Evolutionary conservation across 2,113 vertebrate genomes (phyloP).

Genomic region (Echinops telfairi): DNA sequence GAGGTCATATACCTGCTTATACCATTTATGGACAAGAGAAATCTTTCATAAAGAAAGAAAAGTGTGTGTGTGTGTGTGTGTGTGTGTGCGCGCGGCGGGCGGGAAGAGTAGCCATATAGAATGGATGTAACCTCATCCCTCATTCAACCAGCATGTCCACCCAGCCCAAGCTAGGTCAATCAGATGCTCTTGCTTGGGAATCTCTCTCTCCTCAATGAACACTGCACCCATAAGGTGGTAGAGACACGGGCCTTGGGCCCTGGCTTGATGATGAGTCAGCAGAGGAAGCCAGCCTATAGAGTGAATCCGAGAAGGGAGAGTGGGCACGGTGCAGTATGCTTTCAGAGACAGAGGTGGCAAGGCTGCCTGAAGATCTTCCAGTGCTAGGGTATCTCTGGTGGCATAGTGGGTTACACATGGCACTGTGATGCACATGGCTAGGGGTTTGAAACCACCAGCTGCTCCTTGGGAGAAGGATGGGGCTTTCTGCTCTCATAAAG

Average conservation of each 20-base stretch:
- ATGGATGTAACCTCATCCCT: not conserved
- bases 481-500: no score
- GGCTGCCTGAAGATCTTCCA: not conserved
- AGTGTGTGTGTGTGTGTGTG: not conserved
- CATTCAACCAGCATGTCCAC: not conserved
- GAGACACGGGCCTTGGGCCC: not conserved
- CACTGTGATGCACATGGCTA: no score
- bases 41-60: not conserved
- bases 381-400: not conserved
- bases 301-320: not conserved
- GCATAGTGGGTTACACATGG: no score
- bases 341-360: not conserved
- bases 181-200: not conserved
- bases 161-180: not conserved
- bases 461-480: no score
- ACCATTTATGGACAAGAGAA: not conserved
- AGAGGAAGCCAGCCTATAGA: not conserved
- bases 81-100: no score
- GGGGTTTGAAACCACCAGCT: no score
- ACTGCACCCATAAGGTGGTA: not conserved
- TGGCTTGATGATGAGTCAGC: not conserved
- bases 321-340: not conserved
- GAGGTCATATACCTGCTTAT: no score
- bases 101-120: not conserved
- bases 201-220: not conserved